Conservation (phyloP, 2,113 vertebrate species). For the Coracopsis vasa region DNA sequence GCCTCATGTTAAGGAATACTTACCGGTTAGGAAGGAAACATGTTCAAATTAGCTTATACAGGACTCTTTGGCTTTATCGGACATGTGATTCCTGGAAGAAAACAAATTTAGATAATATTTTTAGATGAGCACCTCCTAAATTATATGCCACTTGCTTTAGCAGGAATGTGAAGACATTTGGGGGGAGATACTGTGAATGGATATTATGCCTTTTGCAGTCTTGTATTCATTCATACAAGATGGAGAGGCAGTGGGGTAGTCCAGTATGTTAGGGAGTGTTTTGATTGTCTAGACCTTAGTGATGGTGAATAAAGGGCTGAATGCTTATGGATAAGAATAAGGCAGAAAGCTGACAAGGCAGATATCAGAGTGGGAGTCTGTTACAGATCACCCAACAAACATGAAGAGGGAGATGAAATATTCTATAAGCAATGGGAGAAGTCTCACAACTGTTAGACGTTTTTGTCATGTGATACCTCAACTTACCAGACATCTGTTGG, state of each 20-base stretch:
- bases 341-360: background rate
- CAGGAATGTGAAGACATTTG: background rate
- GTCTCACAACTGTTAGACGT: background rate
- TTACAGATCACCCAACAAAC: background rate
- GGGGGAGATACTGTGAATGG: background rate
- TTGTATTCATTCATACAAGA: background rate
- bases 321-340: background rate
- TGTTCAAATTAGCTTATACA: background rate
- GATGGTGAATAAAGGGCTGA: background rate
- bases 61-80: background rate
- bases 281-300: background rate
- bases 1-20: background rate
- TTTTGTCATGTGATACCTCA: background rate
- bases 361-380: background rate
- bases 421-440: background rate
- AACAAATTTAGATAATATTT: background rate
- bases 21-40: background rate
- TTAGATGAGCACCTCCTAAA: background rate
- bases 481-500: background rate
- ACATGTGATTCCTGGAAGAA: background rate
- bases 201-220: background rate
- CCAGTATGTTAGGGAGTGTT: background rate
- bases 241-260: background rate
- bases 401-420: background rate
- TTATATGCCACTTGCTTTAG: background rate